Evolutionary conservation across 2,797 vertebrate genomes (phyloP), one percentile per base, ranked within the genome.

Genomic region (Epinephelus malabaricus): DNA sequence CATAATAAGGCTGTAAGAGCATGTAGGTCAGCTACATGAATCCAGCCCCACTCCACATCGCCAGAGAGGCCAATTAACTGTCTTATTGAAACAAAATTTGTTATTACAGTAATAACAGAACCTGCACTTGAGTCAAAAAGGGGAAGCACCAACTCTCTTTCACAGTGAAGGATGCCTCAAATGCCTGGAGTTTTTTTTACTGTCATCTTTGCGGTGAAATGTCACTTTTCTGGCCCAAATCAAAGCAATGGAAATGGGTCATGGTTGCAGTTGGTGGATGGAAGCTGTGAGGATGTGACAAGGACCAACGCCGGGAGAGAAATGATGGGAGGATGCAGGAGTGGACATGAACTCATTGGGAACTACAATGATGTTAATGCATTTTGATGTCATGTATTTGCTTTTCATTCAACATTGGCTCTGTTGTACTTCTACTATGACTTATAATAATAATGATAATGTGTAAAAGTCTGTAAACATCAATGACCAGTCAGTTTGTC

Each of bases 221-320:
- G 73, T 88, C 72, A 66, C 74, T 70, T 77, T 78, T 66, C 5
- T 73, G 51, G 63, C 47, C 63, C 49, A 64, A 91, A 87, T 89
- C 60, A 80, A 67, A 89, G 67, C 34, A 75, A 73, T 38, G 58
- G 79, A 94, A 93, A 77, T 82, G 71, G 90, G 88, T 93, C 89
- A 88, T 62, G 47, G 72, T 60, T 78, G 67, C 21, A 9, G 49
- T 69, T n/a, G 55, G 43, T 76, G 84, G 83, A 72, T 27, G 76
- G 68, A 86, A 49, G 68, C 56, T 73, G 58, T 45, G 46, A 86
- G 51, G 71, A 87, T 73, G 70, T 78, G 81, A 86, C 78, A 60
- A 58, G 79, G 65, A 40, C 2, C 3, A 77, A 15, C 21, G 84
- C 80, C 18, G 4, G 67, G 77, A 67, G 59, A 43, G n/a, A 53